phyloP scores from a whole-genome alignment of 2,797 vertebrate genomes.

The Sebastes hubbsi region DNA sequence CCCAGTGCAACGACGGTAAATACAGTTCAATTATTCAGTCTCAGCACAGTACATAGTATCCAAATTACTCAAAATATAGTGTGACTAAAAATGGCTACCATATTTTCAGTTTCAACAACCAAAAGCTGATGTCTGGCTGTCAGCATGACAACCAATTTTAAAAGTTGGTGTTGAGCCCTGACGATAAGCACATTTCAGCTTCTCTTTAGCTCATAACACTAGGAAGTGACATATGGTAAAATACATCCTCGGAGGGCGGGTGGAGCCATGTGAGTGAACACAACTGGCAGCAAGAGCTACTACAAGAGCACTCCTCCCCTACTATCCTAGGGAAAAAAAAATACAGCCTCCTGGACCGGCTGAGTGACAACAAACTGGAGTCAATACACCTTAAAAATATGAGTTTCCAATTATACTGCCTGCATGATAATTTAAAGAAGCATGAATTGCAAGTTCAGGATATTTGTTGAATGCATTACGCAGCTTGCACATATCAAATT shows the following conservation, averaged over 20 bases:
- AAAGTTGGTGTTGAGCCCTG: too few relatives aligned
- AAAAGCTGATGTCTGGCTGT: not conserved
- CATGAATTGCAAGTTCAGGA: not conserved
- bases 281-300: not conserved
- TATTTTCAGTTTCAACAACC: not conserved
- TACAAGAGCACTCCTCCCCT: not conserved
- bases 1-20: not conserved
- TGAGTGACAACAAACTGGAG: not conserved
- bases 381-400: not conserved
- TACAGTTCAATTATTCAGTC: not conserved
- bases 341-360: not conserved
- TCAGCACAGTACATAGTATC: not conserved
- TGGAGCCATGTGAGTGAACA: not conserved
- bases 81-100: not conserved
- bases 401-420: not conserved
- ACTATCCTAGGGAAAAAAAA: not conserved
- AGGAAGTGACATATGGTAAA: constrained; percentile 11
- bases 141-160: too few relatives aligned
- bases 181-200: not conserved
- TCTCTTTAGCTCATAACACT: not conserved
- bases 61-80: not conserved
- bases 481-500: not conserved
- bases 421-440: not conserved
- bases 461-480: not conserved
- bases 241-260: not conserved